phyloP scores from a whole-genome alignment of 2,113 vertebrate genomes.

The Climacteris rufus region DNA sequence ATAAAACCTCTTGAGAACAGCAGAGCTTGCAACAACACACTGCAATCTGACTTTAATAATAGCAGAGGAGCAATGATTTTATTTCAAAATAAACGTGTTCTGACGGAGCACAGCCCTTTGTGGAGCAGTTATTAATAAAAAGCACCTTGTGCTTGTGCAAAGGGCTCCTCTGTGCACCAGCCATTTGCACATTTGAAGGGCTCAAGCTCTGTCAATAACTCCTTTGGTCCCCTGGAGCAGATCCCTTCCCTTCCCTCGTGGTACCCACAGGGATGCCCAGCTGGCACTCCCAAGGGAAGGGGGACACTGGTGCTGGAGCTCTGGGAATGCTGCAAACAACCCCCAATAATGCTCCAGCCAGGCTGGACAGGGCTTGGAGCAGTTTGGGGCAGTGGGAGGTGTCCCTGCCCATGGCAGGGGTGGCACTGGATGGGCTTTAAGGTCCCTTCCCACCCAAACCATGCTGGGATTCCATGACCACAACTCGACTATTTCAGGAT shows the following conservation, averaged over 20 bases:
- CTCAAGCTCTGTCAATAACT: neutral
- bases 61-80: neutral
- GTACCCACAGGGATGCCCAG: accelerated
- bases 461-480: neutral
- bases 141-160: accelerated
- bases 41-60: neutral
- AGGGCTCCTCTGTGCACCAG: neutral
- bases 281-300: accelerated
- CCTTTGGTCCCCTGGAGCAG: neutral
- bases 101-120: neutral
- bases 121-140: neutral
- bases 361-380: neutral
- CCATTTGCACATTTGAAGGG: neutral
- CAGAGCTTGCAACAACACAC: neutral
- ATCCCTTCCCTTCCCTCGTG: accelerated
- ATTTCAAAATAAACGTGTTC: neutral
- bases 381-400: accelerated
- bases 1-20: neutral
- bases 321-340: neutral
- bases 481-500: accelerated
- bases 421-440: neutral
- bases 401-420: neutral
- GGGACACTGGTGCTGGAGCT: neutral
- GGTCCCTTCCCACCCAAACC: neutral
- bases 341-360: neutral